Percentiles rank a stretch among this genome's conserved stretches.
phyloP scores from a whole-genome alignment of 2,888 invertebrate genomes.

The Metellina segmentata region DNA sequence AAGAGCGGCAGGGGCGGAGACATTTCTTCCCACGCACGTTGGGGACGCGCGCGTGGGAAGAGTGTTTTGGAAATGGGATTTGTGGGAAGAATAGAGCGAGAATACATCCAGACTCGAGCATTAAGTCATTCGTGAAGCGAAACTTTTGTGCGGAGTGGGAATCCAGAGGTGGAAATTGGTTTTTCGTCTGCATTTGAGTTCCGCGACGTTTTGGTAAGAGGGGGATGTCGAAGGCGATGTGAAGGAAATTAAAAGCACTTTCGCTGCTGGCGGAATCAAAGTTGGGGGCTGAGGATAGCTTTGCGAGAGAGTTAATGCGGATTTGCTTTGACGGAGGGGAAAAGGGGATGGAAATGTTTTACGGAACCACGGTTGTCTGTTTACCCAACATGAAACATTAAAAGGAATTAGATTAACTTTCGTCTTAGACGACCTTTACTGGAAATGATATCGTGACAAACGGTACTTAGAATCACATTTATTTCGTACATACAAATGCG shows the following conservation, averaged over 20 bases:
- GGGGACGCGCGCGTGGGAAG: constrained; percentile 8
- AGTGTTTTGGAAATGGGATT: not conserved
- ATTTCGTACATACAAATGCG: too few relatives aligned
- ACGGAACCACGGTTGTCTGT: too few relatives aligned
- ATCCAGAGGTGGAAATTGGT: not conserved
- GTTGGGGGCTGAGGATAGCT: too few relatives aligned
- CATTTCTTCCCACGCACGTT: constrained; percentile 25
- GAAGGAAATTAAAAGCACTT: not conserved
- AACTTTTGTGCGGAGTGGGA: not conserved
- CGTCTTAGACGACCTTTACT: too few relatives aligned
- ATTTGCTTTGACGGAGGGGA: too few relatives aligned
- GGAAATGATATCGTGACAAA: too few relatives aligned
- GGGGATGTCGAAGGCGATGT: not conserved
- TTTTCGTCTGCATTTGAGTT: not conserved
- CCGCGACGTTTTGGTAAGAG: not conserved
- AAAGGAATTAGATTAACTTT: too few relatives aligned
- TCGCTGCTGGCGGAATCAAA: not conserved
- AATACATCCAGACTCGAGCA: too few relatives aligned
- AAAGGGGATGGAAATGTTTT: too few relatives aligned
- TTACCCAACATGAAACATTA: too few relatives aligned
- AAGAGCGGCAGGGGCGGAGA: not conserved
- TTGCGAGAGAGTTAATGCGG: too few relatives aligned
- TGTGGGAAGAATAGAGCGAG: not conserved
- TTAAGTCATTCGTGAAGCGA: not conserved
- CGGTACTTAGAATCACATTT: too few relatives aligned